These are phyloP conservation scores for Morelia viridis DNA, from an alignment of 2,797 vertebrate genomes.

Conservation along the genomic window DNA sequence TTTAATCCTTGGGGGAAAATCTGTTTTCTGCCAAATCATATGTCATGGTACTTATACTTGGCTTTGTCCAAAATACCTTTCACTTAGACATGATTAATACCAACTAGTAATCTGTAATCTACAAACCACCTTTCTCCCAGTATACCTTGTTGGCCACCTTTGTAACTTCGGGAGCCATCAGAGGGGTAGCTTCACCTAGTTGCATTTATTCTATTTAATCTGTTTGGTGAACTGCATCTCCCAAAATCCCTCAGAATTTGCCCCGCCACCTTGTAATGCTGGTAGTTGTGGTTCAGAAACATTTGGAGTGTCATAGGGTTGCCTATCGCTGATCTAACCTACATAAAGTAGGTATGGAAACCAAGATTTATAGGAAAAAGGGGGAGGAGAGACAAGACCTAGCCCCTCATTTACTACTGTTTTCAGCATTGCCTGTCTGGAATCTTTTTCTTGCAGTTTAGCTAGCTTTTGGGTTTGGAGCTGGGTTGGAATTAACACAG, in stretches of 20 bases:
- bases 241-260: background rate
- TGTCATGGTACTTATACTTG: background rate
- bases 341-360: no score
- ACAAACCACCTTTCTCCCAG: background rate
- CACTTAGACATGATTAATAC: background rate
- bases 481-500: no score
- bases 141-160: background rate
- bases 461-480: no score
- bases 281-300: background rate
- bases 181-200: no score
- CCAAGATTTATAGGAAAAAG: no score
- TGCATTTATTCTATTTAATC: background rate
- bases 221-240: background rate
- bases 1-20: background rate
- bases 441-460: no score
- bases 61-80: background rate
- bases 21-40: slow-evolving; percentile 5
- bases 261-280: background rate
- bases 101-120: no score
- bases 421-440: no score
- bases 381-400: no score
- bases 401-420: no score
- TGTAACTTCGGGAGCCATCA: background rate
- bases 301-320: background rate
- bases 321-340: no score